A percentile compares a stretch with the other conserved stretches of the same genome.
Evolutionary conservation across 2,797 vertebrate species (phyloP).

Genomic region (Taenioides sp.): DNA sequence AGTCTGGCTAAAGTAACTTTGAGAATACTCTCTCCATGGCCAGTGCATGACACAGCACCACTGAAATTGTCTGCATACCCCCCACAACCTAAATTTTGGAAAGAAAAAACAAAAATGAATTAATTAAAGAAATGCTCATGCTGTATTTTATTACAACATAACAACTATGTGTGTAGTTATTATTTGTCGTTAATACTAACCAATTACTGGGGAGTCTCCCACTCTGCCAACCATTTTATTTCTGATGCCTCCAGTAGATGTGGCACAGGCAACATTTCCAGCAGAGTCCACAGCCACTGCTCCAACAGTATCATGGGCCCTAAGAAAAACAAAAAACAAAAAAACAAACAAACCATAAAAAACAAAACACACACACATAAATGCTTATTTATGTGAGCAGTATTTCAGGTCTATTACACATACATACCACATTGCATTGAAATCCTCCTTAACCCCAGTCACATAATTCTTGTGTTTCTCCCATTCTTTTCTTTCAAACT

Average conservation of each 20-base stretch:
- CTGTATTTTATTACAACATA: neutral
- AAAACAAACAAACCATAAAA: neutral
- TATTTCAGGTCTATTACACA: neutral
- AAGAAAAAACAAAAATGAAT: constrained; percentile 7
- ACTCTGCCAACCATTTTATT: constrained; percentile 89
- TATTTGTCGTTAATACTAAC: constrained; percentile 48
- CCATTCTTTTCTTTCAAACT: constrained; percentile 73
- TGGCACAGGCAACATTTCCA: constrained; percentile 80
- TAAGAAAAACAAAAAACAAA: constrained; percentile 33
- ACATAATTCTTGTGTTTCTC: constrained; percentile 66
- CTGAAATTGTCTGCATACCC: constrained; percentile 68
- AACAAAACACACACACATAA: neutral
- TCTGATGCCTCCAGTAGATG: constrained; percentile 77
- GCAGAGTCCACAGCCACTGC: constrained; percentile 74
- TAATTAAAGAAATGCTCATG: neutral
- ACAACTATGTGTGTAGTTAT: neutral
- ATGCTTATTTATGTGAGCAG: neutral
- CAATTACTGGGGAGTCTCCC: constrained; percentile 82
- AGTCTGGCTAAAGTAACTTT: constrained; percentile 76
- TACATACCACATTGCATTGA: constrained; percentile 69
- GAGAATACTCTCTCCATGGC: constrained; percentile 75
- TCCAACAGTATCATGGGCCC: constrained; percentile 80
- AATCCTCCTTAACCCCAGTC: constrained; percentile 68
- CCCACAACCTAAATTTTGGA: constrained; percentile 61
- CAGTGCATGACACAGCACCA: constrained; percentile 74